These are phyloP conservation scores for Abscondita cerata DNA, from an alignment of 2,888 invertebrate genomes.

Conservation along the genomic window DNA sequence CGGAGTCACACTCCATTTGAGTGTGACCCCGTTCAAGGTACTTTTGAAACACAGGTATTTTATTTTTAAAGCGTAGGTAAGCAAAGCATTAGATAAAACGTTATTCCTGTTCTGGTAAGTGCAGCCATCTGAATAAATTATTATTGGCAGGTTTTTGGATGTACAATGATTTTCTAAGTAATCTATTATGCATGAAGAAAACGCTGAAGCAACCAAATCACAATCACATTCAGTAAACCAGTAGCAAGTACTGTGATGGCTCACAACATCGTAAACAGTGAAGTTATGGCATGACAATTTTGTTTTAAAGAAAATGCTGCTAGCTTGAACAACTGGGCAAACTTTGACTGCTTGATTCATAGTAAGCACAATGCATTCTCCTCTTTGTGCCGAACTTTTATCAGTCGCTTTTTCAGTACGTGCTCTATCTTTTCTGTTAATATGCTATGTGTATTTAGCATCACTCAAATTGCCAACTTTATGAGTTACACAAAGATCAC, in stretches of 20 bases:
- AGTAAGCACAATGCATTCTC: constrained; percentile 17
- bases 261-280: constrained; percentile 41
- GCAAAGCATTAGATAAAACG: constrained; percentile 12
- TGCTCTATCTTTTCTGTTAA: constrained; percentile 24
- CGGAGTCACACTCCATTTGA: too few species aligned
- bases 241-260: constrained; percentile 39
- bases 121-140: constrained; percentile 14
- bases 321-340: constrained; percentile 28
- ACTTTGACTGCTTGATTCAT: constrained; percentile 38
- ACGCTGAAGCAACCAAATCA: constrained; percentile 10
- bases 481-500: constrained; percentile 29
- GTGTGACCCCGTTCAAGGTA: too few species aligned
- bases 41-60: background rate
- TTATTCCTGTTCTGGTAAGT: constrained; percentile 11
- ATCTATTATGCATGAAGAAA: too few species aligned
- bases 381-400: constrained; percentile 16
- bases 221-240: constrained; percentile 42
- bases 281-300: constrained; percentile 30
- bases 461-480: constrained; percentile 24
- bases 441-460: constrained; percentile 20
- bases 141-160: background rate
- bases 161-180: background rate
- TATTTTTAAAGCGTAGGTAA: background rate
- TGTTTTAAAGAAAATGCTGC: constrained; percentile 41
- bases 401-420: constrained; percentile 28